These are phyloP conservation scores for Falco cherrug DNA, from an alignment of 2,797 vertebrate species.

Conservation along the genomic window DNA sequence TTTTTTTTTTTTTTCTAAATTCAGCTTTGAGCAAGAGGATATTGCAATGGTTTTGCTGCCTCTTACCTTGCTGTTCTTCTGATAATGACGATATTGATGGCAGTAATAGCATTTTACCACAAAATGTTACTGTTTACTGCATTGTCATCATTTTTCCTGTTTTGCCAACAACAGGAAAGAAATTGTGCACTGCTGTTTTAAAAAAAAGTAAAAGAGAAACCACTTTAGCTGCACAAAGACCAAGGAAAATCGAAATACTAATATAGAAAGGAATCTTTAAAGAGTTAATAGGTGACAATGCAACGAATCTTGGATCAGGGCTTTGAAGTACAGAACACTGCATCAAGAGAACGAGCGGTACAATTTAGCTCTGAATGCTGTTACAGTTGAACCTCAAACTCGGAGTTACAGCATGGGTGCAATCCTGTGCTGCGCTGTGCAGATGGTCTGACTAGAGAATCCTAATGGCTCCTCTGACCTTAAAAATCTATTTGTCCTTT, in stretches of 20 bases:
- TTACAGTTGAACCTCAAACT: not conserved
- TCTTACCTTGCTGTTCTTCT: not conserved
- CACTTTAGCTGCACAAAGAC: not conserved
- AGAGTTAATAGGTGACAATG: not conserved
- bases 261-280: not conserved
- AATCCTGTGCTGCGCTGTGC: not conserved
- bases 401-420: not conserved
- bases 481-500: not conserved
- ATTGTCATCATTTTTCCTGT: not conserved
- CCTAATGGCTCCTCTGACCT: not conserved
- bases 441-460: not conserved
- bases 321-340: not conserved
- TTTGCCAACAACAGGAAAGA: not conserved
- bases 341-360: not conserved
- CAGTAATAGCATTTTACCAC: conserved; percentile 30
- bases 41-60: not conserved
- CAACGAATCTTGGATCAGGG: not conserved
- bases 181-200: not conserved
- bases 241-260: not conserved
- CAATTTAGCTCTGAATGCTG: not conserved
- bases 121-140: not conserved
- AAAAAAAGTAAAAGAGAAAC: not conserved
- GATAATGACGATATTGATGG: not conserved
- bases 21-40: not conserved
- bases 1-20: not conserved